Base-by-base conservation (phyloP, 2,888 invertebrate species). In the Allygus modestus region DNA sequence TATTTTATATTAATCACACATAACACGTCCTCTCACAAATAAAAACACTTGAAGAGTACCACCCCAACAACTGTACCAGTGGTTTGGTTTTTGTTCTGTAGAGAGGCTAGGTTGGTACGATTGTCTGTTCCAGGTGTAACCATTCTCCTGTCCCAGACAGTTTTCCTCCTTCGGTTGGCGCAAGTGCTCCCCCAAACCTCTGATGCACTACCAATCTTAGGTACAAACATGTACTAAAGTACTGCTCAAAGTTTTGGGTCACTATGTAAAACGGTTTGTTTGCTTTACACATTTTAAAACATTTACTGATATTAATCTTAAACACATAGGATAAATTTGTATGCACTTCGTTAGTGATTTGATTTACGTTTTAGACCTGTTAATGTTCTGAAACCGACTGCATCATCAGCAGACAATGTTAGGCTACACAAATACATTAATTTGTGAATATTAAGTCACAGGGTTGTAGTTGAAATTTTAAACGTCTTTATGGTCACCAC, bases 111-210 rank as follows among this genome's bases (percentile, higher is more conserved):
- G 79, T 79, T 79, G 79, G 79, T 79, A 58, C 79, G 58, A 58
- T 79, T 79, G 79, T 85, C 75, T 87, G 95, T 96, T 96, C 91
- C 97, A 98, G 98, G 98, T 95, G 97, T 98, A 92, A 98, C 98
- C 92, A 98, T 98, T 93, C 96, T 98, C 92, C 96, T 99, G 93
- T 99, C 99, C 91, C 97, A 99, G 94, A 98, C 98, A 92, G 98
- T 99, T 93, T 99, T 99, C 94, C 97, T 98, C 92, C 95, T 98
- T 93, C 96, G 99, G 96, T 98, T 99, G 93, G 97, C 98, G 91
- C 98, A 99, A 94, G 97, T 98, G 92, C 97, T 99, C 94, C 99
- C 99, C 92, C 97, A 97, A 94, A 98, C 99, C 92, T 99, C 99
- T 92, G 99, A 99, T 93, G 98, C 99, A 91, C 97, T 99, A 92